These are phyloP conservation scores for Seriola rivoliana DNA, from an alignment of 2,113 vertebrate genomes.

Conservation along the genomic window DNA sequence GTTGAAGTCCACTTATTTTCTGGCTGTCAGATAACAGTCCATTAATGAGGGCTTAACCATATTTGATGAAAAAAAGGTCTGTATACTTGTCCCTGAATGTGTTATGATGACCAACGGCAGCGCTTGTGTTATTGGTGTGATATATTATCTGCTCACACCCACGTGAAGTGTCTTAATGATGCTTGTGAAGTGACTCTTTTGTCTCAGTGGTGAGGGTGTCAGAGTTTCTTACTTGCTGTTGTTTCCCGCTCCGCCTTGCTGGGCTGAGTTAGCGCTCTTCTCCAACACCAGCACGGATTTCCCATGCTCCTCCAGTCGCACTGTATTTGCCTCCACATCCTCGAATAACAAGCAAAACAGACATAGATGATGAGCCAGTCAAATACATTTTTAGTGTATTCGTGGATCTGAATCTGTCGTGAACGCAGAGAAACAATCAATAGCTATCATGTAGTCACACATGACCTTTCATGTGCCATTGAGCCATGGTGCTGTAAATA, in stretches of 20 bases:
- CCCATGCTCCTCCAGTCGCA: constrained; percentile 94
- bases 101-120: not conserved
- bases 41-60: constrained; percentile 3
- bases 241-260: constrained; percentile 85
- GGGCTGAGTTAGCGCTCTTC: constrained; percentile 80
- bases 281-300: constrained; percentile 94
- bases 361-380: too few relatives aligned
- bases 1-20: constrained; percentile 49
- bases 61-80: constrained; percentile 1
- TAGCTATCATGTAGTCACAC: not conserved
- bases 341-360: constrained; percentile 70
- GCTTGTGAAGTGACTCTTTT: not conserved
- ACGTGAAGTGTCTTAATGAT: not conserved
- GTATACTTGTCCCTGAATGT: not conserved
- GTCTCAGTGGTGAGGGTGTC: not conserved
- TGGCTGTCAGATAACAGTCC: constrained; percentile 5
- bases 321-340: constrained; percentile 97
- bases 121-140: not conserved
- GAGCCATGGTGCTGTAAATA: not conserved
- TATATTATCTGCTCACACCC: not conserved
- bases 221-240: constrained; percentile 71
- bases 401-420: not conserved
- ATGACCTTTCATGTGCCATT: not conserved
- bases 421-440: not conserved
- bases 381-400: not conserved